phyloP scores from a whole-genome alignment of 2,113 vertebrate genomes.

The Cyanoliseus patagonus region DNA sequence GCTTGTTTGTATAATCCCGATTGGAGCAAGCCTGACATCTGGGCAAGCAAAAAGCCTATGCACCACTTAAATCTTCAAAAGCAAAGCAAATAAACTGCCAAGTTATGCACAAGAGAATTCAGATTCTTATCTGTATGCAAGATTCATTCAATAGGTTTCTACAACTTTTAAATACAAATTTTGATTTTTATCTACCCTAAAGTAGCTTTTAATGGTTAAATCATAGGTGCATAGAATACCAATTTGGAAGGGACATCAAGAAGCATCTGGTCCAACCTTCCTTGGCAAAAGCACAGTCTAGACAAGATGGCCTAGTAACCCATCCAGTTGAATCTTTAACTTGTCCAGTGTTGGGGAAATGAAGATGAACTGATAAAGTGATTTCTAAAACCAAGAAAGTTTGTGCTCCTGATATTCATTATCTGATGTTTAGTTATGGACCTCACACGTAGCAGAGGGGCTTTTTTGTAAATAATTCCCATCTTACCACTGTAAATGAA shows the following conservation, averaged over 20 bases:
- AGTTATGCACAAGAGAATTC: background rate
- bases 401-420: background rate
- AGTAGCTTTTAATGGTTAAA: background rate
- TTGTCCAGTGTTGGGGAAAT: background rate
- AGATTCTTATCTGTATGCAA: background rate
- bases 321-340: background rate
- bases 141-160: background rate
- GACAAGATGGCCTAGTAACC: background rate
- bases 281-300: background rate
- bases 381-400: background rate
- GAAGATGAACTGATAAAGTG: background rate
- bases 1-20: background rate
- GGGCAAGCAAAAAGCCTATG: background rate
- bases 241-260: background rate
- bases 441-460: background rate
- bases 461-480: background rate
- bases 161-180: background rate
- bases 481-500: background rate
- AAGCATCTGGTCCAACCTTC: background rate
- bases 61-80: background rate
- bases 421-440: background rate
- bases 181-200: background rate
- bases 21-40: background rate
- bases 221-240: background rate
- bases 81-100: background rate